Conservation (phyloP, 64 coral and sea anemone genomes). For the Porites lutea region DNA sequence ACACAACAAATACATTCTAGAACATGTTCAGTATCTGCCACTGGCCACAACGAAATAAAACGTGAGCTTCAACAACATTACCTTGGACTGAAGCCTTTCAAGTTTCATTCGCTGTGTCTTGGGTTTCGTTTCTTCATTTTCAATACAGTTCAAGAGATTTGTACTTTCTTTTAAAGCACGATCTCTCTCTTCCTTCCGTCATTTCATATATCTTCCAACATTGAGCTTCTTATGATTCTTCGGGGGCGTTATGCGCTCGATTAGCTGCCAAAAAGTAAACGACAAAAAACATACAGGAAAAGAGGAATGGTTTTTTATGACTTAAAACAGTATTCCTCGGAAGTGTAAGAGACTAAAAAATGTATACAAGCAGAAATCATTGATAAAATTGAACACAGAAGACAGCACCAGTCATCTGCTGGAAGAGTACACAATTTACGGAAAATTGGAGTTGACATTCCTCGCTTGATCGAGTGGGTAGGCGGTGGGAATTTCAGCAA, state of each 20-base stretch:
- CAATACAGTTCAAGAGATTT: slow-evolving; percentile 29
- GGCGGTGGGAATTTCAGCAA: too few relatives aligned
- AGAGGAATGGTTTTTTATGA: slow-evolving; percentile 12
- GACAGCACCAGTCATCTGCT: background rate
- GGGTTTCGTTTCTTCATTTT: too few relatives aligned
- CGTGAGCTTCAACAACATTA: background rate
- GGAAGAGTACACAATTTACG: too few relatives aligned
- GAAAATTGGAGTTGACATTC: too few relatives aligned
- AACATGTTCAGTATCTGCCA: slow-evolving; percentile 1
- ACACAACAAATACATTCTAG: background rate
- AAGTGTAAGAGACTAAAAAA: slow-evolving; percentile 20
- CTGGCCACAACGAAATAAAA: background rate
- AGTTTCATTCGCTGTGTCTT: background rate
- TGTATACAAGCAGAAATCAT: slow-evolving; percentile 18
- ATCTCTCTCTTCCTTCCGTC: slow-evolving; percentile 26
- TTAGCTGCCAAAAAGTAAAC: too few relatives aligned
- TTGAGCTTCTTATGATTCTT: too few relatives aligned
- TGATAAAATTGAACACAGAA: slow-evolving; percentile 17
- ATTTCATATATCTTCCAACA: slow-evolving; percentile 33
- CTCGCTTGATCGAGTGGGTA: too few relatives aligned
- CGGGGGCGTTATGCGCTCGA: too few relatives aligned
- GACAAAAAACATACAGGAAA: slow-evolving; percentile 13
- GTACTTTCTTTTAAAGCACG: slow-evolving; percentile 13
- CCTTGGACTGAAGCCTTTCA: background rate
- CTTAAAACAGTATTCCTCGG: slow-evolving; percentile 16